Evolutionary conservation across 1,140 invertebrate genomes (phyloP).

Genomic region (Oryctes rhinoceros): DNA sequence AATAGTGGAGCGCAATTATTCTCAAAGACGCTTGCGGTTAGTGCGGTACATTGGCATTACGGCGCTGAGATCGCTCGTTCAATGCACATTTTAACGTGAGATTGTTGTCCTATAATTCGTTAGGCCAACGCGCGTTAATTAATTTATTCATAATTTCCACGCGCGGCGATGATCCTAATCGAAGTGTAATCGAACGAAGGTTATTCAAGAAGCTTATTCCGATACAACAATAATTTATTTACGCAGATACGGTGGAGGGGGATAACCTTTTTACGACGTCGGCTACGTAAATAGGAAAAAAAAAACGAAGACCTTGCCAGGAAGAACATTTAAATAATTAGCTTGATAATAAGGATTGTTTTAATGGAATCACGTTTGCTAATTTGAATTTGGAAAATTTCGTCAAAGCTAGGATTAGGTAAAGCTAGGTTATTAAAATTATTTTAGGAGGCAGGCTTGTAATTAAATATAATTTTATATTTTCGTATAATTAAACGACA

Average conservation of each 20-base stretch:
- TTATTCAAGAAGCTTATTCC: background rate
- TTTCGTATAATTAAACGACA: no score
- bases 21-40: background rate
- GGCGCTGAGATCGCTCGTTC: background rate
- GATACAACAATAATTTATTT: background rate
- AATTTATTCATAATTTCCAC: background rate
- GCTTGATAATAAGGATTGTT: background rate
- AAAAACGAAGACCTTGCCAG: background rate
- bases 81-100: slow-evolving; percentile 3
- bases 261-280: background rate
- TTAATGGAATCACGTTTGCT: background rate
- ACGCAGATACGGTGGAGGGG: background rate
- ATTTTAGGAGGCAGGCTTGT: no score
- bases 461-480: no score
- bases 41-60: background rate
- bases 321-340: slow-evolving; percentile 13
- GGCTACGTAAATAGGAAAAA: background rate
- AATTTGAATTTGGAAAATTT: background rate
- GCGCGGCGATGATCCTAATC: no score
- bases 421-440: no score
- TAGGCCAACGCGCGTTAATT: background rate
- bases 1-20: background rate
- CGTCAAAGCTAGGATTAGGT: no score
- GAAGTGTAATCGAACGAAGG: background rate
- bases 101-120: background rate